Evolutionary conservation across 2,113 vertebrate species (phyloP), one percentile per base, ranked within the genome.

Genomic region (Nyctibius bracteatus): DNA sequence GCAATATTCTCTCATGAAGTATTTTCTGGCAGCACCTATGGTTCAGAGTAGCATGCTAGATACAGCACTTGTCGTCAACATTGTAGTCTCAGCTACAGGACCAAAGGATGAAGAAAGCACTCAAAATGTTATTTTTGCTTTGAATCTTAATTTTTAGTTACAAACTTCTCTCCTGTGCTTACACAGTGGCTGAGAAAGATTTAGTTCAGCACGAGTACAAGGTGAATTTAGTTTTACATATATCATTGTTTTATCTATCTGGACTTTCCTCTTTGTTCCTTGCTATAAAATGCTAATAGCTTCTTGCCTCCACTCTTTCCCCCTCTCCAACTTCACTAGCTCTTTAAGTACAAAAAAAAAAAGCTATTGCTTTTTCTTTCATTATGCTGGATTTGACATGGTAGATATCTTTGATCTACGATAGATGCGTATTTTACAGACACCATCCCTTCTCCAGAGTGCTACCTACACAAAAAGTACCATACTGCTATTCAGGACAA

Each of bases 371-470:
- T 59, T 83, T 43, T 89, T 57, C 57, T n/a, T 51, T 30, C 47
- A 12, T 1, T 37, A 75, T 41, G 54, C 44, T 62, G 25, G 28
- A 51, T 73, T 55, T 82, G 52, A 37, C 47, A 47, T 1, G 20
- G 51, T 3, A 25, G 61, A 7, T 10, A 41, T 13, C 19, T 78
- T 58, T 86, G 30, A n/a, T 75, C 71, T 52, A 6, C 1, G 52
- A 75, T 0, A 82, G 8, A 35, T 15, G 31, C 1, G 0, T 18
- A 15, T 71, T 78, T 81, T 41, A 59, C 3, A 74, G 46, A 59
- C 23, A 19, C 22, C 47, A 31, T 28, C 39, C 57, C 43, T 79
- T 41, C 57, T 67, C 46, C 72, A 65, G 35, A 51, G 28, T 4
- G 13, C 37, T 13, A 10, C 2, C 33, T 9, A 47, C 35, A 28